Base-by-base conservation (phyloP, 2,113 vertebrate genomes). In the Rhineura floridana region DNA sequence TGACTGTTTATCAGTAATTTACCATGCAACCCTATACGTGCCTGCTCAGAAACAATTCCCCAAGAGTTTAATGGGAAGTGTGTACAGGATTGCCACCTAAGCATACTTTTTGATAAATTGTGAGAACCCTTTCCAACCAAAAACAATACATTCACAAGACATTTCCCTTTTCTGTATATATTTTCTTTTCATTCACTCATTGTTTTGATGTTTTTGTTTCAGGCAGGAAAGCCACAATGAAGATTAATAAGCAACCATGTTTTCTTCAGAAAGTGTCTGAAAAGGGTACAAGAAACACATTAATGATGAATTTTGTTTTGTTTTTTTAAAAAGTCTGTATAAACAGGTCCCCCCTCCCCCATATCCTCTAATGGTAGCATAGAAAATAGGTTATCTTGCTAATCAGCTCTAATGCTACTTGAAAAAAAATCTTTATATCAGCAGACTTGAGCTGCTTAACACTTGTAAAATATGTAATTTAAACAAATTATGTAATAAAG, bases 1-100 rank as follows among this genome's bases (percentile, higher is more conserved):
- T 87, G 76, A 6, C 0, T 88, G 92, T 30, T 70, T 89, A 91
- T 93, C 87, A 93, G 91, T 93, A 93, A 95, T 93, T n/a, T n/a
- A n/a, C n/a, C n/a, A n/a, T n/a, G n/a, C n/a, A n/a, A n/a, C 55
- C 55, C 55, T 59, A 59, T 59, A 59, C 55, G 21, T 59, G 55
- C 21, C 19, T 59, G 15, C 19, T 21, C 55, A 59, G 19, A 59
- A 59, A 59, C 21, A 59, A 59, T 13, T 59, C 55, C 55, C 4
- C 0, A 5, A 19, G 1, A 59, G 55, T 59, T 59, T 59, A 59
- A 59, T 59, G 55, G 55, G 19, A 59, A 19, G 17, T 19, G 15
- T 59, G 21, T 13, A 21, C 21, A 59, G 55, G 21, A 59, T 59
- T 59, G 17, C 6, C 55, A 59, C 55, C 55, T 91, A 76, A 94